These are phyloP conservation scores for Albula glossodonta DNA, from an alignment of 2,113 vertebrate species.

Conservation along the genomic window DNA sequence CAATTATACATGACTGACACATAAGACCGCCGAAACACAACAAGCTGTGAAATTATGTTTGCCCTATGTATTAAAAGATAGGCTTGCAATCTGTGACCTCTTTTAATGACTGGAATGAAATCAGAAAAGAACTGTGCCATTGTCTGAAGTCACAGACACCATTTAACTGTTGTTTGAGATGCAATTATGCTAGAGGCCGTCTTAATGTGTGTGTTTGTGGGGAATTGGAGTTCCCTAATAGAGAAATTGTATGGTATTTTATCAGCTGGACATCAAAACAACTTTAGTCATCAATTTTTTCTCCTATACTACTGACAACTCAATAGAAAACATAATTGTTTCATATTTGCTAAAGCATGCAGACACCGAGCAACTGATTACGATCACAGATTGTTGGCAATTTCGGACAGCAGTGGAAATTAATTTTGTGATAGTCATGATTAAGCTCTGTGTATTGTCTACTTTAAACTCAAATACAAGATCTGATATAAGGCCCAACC, in stretches of 20 bases:
- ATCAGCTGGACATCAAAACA: neutral
- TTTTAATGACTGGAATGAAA: conserved; percentile 1
- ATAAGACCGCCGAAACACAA: neutral
- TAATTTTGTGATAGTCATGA: too few species aligned
- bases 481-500: too few species aligned
- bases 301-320: neutral
- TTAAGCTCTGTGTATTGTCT: too few species aligned
- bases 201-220: neutral
- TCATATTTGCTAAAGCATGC: neutral
- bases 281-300: neutral
- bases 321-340: neutral
- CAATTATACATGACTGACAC: neutral
- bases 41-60: neutral
- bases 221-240: neutral
- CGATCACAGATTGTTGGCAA: too few species aligned
- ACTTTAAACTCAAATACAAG: too few species aligned
- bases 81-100: neutral
- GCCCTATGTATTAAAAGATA: neutral
- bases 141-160: neutral
- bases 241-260: neutral
- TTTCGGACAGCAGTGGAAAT: too few species aligned
- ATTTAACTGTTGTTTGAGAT: neutral
- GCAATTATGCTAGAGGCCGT: neutral
- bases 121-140: neutral
- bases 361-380: too few species aligned